Evolutionary conservation across 2,888 invertebrate species (phyloP).

Genomic region (Plutella xylostella): DNA sequence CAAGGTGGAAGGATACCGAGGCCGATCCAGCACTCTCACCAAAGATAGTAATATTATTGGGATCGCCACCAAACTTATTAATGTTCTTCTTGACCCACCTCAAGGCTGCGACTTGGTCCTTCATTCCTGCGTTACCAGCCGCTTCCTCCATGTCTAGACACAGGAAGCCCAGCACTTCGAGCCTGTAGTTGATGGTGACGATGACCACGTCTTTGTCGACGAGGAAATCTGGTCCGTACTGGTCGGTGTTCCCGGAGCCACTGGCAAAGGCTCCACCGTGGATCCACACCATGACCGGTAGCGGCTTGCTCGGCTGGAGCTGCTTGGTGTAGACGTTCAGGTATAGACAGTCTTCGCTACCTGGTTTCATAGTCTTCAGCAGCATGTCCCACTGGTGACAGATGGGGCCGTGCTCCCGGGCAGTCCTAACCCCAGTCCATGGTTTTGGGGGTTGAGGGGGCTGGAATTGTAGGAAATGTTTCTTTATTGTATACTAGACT

Average conservation of each 20-base stretch:
- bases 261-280: conserved; percentile 43
- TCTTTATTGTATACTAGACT: too few relatives aligned
- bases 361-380: conserved; percentile 18
- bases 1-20: conserved; percentile 36
- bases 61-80: conserved; percentile 44
- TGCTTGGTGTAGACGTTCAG: conserved; percentile 50
- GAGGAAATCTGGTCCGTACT: conserved; percentile 48
- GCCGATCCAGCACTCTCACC: conserved; percentile 53
- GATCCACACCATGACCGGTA: conserved; percentile 50
- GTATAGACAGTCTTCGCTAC: conserved; percentile 51
- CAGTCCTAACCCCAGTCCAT: conserved; percentile 43
- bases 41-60: conserved; percentile 50
- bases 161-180: conserved; percentile 47
- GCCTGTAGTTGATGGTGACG: conserved; percentile 51
- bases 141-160: conserved; percentile 44
- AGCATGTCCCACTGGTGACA: conserved; percentile 32
- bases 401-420: conserved; percentile 35
- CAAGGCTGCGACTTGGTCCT: conserved; percentile 54
- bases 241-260: conserved; percentile 37
- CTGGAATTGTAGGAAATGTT: too few relatives aligned
- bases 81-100: conserved; percentile 52
- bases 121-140: conserved; percentile 58
- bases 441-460: conserved; percentile 36
- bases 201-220: conserved; percentile 40
- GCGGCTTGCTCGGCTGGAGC: conserved; percentile 22